These are phyloP conservation scores for Tetheella fluctuosa DNA, from an alignment of 2,888 invertebrate genomes.

Conservation along the genomic window DNA sequence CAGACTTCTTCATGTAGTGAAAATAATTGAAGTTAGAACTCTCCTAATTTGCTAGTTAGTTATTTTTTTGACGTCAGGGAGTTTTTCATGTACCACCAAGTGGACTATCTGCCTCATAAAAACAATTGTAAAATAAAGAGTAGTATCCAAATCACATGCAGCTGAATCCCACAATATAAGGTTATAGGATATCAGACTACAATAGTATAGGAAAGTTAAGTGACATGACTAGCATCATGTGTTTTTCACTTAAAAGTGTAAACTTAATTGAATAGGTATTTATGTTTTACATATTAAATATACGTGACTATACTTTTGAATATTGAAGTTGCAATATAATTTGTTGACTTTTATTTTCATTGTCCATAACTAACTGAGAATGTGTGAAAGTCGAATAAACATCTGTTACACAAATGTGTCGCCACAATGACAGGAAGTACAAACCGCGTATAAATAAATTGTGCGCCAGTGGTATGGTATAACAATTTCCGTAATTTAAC, in stretches of 20 bases:
- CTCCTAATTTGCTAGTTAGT: too few species aligned
- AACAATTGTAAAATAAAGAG: too few species aligned
- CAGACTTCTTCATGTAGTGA: not conserved
- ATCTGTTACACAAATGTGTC: slow-evolving; percentile 13
- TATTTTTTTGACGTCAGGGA: too few species aligned
- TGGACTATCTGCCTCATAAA: too few species aligned
- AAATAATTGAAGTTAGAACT: not conserved
- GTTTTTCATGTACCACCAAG: too few species aligned
- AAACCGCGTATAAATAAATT: slow-evolving; percentile 12
- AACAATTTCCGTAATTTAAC: slow-evolving; percentile 53
- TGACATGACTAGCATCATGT: too few species aligned
- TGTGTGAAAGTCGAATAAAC: not conserved
- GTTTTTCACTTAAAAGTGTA: not conserved
- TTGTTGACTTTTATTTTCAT: not conserved
- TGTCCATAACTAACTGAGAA: not conserved
- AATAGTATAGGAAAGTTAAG: too few species aligned
- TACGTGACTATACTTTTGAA: not conserved
- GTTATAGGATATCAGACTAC: too few species aligned
- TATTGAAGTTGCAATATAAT: not conserved
- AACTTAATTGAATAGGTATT: not conserved
- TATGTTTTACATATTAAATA: not conserved
- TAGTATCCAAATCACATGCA: too few species aligned
- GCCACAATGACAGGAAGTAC: slow-evolving; percentile 9
- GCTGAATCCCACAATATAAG: too few species aligned
- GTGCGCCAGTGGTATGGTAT: slow-evolving; percentile 29